A percentile compares a stretch with the other conserved stretches of the same genome.
phyloP scores from a whole-genome alignment of 2,797 vertebrate species.

The Pampus argenteus region DNA sequence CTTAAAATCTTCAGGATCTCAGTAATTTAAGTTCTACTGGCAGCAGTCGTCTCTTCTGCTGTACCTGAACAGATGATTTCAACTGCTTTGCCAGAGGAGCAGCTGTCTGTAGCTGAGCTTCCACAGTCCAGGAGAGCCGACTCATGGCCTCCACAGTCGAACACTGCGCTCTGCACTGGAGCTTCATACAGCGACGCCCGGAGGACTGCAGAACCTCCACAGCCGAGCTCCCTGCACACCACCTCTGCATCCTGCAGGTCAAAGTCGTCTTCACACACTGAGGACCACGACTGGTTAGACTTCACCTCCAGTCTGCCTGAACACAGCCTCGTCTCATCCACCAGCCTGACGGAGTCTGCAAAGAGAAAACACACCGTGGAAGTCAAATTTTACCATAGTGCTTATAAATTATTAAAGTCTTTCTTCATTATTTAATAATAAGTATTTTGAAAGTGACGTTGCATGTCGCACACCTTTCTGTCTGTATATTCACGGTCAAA shows the following conservation, averaged over 20 bases:
- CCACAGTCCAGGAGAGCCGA: conserved; percentile 27
- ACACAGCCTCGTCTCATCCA: conserved; percentile 7
- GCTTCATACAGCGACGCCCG: neutral
- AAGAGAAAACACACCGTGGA: too few relatives aligned
- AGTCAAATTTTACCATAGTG: too few relatives aligned
- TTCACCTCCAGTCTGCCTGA: conserved; percentile 40
- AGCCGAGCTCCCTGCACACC: conserved; percentile 25
- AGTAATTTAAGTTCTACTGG: too few relatives aligned
- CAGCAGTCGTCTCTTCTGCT: too few relatives aligned
- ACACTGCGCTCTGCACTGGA: neutral
- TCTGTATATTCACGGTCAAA: too few relatives aligned
- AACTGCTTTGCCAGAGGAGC: conserved; percentile 10
- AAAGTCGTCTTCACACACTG: conserved; percentile 20
- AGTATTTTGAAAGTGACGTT: too few relatives aligned
- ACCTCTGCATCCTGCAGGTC: conserved; percentile 14
- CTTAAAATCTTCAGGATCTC: too few relatives aligned
- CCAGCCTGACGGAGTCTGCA: conserved; percentile 22
- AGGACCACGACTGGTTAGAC: conserved; percentile 1
- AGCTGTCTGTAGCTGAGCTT: neutral
- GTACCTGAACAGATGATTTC: neutral
- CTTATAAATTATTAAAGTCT: too few relatives aligned
- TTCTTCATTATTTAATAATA: too few relatives aligned
- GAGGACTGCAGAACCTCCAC: conserved; percentile 15
- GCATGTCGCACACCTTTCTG: too few relatives aligned
- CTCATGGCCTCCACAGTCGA: conserved; percentile 20